Conservation (phyloP, 2,113 vertebrate species). For the Oriolus oriolus region DNA sequence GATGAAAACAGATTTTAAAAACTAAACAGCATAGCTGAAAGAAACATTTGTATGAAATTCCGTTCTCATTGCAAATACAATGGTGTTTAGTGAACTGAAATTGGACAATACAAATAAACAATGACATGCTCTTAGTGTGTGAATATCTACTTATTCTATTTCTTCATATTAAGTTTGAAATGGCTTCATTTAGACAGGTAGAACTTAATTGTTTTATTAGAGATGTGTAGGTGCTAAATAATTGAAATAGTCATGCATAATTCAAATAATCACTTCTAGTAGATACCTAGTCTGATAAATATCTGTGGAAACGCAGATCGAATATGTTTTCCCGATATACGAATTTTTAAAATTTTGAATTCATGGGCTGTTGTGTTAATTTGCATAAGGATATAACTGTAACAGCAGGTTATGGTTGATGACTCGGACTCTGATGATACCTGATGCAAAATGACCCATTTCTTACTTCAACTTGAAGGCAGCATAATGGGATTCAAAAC, state of each 20-base stretch:
- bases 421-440: neutral
- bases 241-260: constrained; percentile 56
- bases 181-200: neutral
- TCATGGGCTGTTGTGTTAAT: constrained; percentile 1
- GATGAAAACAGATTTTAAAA: neutral
- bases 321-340: neutral
- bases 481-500: constrained; percentile 25
- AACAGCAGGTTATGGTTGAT: constrained; percentile 1
- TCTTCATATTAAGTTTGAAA: constrained; percentile 20
- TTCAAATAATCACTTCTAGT: constrained; percentile 64
- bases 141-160: neutral
- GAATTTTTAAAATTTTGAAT: neutral
- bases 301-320: neutral
- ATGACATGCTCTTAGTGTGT: neutral
- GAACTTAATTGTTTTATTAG: constrained; percentile 53
- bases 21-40: neutral
- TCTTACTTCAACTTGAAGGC: neutral
- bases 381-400: constrained; percentile 41
- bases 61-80: neutral
- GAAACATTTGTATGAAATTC: neutral
- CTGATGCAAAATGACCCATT: constrained; percentile 27
- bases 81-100: neutral
- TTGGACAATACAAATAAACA: neutral
- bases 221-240: constrained; percentile 43
- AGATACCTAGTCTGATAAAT: constrained; percentile 30